Evolutionary conservation across 1,140 invertebrate genomes (phyloP), one percentile per base, ranked within the genome.

Genomic region (Bombus haemorrhoidalis): DNA sequence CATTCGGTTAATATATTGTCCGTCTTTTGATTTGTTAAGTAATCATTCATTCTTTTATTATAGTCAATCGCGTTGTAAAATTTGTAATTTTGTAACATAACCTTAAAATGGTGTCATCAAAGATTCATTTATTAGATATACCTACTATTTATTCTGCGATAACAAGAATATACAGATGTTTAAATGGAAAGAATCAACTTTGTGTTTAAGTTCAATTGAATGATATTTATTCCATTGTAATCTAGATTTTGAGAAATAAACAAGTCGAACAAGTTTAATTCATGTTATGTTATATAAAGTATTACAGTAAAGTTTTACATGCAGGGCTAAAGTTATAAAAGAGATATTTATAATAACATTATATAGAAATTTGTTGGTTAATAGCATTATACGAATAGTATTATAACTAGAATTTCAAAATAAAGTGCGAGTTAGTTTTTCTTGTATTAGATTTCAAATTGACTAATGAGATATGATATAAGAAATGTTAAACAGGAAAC

Each of bases 31-130:
- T 64, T 34, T 1, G 22, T 59, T 6, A 13, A 4, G 43, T 13
- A 32, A 18, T 73, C 2, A 5, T n/a, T 53, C 22, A 28, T 39
- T 78, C 32, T 32, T 47, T 37, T 28, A 43, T 34, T 18, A n/a
- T 6, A 3, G 1, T n/a, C n/a, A 66, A 72, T 39, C 68, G 3
- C 32, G 39, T 25, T 37, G 39, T 25, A 1, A 18, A 62, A 64
- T 39, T 39, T 57, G 32, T 9, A 22, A 75, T 25, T 37, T n/a
- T 57, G 9, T 28, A 15, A 57, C 10, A 59, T 84, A 87, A 89
- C 81, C 75, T 89, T 53, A 59, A 88, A 68, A 53, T 41, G 3
- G 37, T 39, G 25, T 72, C 8, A 39, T 12, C 9, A 37, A 10
- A 62, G 3, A 32, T 53, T 41, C 12, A 32, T 43, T 66, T 66